phyloP scores from a whole-genome alignment of 2,888 invertebrate genomes.

The Meliscaeva auricollis region DNA sequence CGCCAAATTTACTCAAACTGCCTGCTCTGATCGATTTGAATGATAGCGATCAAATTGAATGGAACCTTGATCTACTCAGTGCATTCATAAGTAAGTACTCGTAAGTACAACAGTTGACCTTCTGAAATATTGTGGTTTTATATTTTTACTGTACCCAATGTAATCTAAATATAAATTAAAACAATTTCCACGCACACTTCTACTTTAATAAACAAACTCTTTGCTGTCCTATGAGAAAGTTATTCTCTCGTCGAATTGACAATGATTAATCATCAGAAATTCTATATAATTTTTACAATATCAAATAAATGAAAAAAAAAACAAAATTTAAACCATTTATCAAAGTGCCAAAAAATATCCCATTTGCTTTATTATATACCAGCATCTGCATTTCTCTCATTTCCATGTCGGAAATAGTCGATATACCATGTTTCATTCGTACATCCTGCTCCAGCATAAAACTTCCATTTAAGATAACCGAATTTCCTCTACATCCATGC shows the following conservation, averaged over 20 bases:
- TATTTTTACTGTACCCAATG: too few relatives aligned
- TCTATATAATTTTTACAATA: slow-evolving; percentile 11
- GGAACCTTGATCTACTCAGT: too few relatives aligned
- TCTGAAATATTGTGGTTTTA: too few relatives aligned
- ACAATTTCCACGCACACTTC: too few relatives aligned
- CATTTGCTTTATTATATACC: slow-evolving; percentile 1
- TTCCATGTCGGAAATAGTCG: slow-evolving; percentile 50
- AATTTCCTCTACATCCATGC: slow-evolving; percentile 47
- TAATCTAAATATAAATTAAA: too few relatives aligned
- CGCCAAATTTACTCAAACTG: too few relatives aligned
- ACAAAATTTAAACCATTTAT: slow-evolving; percentile 33
- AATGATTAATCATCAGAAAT: slow-evolving; percentile 41
- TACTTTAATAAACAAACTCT: too few relatives aligned
- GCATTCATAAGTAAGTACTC: too few relatives aligned
- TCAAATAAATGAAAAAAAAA: neutral
- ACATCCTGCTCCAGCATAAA: slow-evolving; percentile 46
- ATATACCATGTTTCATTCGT: slow-evolving; percentile 60
- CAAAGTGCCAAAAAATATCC: slow-evolving; percentile 30
- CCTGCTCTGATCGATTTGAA: too few relatives aligned
- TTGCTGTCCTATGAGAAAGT: too few relatives aligned
- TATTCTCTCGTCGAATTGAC: neutral
- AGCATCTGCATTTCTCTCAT: slow-evolving; percentile 44
- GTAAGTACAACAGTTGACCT: too few relatives aligned
- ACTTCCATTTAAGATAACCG: slow-evolving; percentile 53
- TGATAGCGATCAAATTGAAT: too few relatives aligned